Evolutionary conservation across 2,797 vertebrate genomes (phyloP).

Genomic region (Takifugu ocellatus): DNA sequence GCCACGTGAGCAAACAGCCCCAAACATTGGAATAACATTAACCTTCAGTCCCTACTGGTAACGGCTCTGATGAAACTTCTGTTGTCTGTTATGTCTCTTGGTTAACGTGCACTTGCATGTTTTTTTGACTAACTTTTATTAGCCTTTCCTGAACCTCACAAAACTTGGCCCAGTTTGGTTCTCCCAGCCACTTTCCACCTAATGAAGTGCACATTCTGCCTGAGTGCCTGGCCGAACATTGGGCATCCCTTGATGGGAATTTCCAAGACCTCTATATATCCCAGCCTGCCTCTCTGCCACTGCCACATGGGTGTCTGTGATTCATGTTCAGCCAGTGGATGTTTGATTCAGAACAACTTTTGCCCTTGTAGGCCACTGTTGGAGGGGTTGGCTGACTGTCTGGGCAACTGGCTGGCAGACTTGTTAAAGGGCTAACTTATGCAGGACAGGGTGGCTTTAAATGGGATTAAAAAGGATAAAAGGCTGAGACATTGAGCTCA

Average conservation of each 20-base stretch:
- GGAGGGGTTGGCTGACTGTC: constrained; percentile 51
- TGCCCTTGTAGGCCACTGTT: constrained; percentile 69
- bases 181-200: constrained; percentile 75
- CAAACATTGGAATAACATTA: constrained; percentile 47
- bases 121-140: constrained; percentile 69
- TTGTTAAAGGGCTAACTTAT: constrained; percentile 54
- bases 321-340: constrained; percentile 58
- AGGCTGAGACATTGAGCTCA: constrained; percentile 33
- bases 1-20: constrained; percentile 36
- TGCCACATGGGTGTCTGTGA: constrained; percentile 67
- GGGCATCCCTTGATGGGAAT: constrained; percentile 75
- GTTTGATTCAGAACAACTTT: constrained; percentile 63
- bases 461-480: constrained; percentile 40
- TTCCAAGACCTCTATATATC: constrained; percentile 66
- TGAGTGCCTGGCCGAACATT: constrained; percentile 57
- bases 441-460: constrained; percentile 45
- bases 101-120: constrained; percentile 59
- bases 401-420: constrained; percentile 45
- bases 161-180: constrained; percentile 70
- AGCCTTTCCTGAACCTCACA: constrained; percentile 75
- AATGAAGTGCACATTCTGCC: constrained; percentile 80
- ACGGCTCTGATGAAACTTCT: constrained; percentile 58
- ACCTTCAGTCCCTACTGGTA: constrained; percentile 49
- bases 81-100: constrained; percentile 50
- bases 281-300: constrained; percentile 56